Base-by-base conservation (phyloP, 2,888 invertebrate species). In the Ceraclea dissimilis region DNA sequence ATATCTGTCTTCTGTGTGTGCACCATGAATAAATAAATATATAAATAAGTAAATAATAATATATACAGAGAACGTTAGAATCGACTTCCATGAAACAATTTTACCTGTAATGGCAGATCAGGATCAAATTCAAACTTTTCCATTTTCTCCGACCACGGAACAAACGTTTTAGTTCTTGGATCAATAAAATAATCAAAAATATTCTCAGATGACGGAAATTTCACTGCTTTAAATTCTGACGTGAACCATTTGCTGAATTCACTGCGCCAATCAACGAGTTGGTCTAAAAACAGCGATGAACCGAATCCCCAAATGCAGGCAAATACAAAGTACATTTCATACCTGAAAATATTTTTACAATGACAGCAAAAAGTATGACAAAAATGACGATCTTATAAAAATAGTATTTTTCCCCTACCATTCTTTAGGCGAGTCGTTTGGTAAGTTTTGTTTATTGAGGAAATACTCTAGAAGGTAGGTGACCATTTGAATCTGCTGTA, bases 241-340 rank as follows among this genome's bases (percentile, higher is more conserved):
- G 82, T 78, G 81, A 93, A 97, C 95, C 95, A 96, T 71, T 93
- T 95, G 67, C 89, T 91, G 70, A 96, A 96, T 68, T 96, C 96
- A 64, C 88, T 88, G 46, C 95, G 82, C 86, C 94, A 92, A 69
- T 96, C 95, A 2, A 89, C 80, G 44, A 93, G 75, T 77, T 93
- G 87, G 75, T 95, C 95, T 78, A 93, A 93, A 71, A 91, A 94
- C 56, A 91, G 80, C 0, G 88, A 85, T 0, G 95, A 93, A 1
- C 96, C 96, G 67, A 96, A 97, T 0, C 94, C 92, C 95, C 96
- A 96, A 20, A 95, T 81, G 54, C 86, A 80, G 26, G 88, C 84
- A 69, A 95, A 96, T 0, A 86, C 93, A 72, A 96, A 97, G 71
- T 95, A 96, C 8, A 87, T 83, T 74, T 97, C 96, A 67, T 90